These are phyloP conservation scores for Ailuropoda melanoleuca DNA, from an alignment of 2,113 vertebrate genomes.

Conservation along the genomic window DNA sequence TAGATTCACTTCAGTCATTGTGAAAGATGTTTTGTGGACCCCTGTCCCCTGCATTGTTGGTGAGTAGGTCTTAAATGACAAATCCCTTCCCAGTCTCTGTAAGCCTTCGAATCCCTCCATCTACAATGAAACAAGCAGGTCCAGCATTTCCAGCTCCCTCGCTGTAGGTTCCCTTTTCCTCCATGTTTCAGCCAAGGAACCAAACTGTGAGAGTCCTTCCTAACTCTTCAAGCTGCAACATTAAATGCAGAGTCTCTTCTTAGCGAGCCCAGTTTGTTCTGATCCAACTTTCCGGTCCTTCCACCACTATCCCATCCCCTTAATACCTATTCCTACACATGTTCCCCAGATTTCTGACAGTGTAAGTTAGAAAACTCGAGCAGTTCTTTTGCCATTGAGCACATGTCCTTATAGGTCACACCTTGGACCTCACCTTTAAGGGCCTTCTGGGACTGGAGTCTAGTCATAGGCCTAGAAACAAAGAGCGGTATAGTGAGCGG, in stretches of 20 bases:
- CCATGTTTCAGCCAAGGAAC: not conserved
- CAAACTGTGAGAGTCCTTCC: not conserved
- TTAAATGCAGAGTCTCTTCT: not conserved
- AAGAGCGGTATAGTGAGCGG: accelerated
- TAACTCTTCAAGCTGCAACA: not conserved
- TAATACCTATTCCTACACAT: not conserved
- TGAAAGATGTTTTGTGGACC: not conserved
- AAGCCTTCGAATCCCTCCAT: not conserved
- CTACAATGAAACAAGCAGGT: not conserved
- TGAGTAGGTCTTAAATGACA: not conserved
- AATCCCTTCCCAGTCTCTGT: not conserved
- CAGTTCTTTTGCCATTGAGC: not conserved
- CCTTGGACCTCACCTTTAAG: not conserved
- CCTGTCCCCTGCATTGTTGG: not conserved
- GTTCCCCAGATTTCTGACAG: not conserved
- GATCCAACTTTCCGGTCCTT: not conserved
- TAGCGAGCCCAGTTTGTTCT: not conserved
- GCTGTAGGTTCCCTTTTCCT: not conserved
- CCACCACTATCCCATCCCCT: not conserved
- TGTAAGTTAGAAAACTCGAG: not conserved
- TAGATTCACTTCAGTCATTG: not conserved
- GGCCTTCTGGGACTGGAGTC: not conserved
- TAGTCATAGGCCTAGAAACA: not conserved
- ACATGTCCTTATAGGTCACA: accelerated
- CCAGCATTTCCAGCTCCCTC: not conserved